Evolutionary conservation across 2,888 invertebrate species (phyloP).

Genomic region (Entomobrya multifasciata): DNA sequence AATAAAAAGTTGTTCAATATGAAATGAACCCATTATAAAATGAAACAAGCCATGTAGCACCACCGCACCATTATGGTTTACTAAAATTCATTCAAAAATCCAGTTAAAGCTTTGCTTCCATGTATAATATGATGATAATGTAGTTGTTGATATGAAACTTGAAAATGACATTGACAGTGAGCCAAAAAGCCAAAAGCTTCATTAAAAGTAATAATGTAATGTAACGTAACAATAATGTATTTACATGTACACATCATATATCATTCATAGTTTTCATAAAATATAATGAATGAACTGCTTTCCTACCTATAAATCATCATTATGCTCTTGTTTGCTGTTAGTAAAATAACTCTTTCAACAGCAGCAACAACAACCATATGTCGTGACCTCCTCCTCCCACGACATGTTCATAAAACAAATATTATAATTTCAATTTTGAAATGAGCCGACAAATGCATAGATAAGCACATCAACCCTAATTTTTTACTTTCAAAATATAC

Average conservation of each 20-base stretch:
- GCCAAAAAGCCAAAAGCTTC: constrained; percentile 71
- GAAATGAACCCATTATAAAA: not conserved
- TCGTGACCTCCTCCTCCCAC: not conserved
- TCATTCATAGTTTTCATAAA: not conserved
- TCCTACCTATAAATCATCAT: not conserved
- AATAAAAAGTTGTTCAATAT: not conserved
- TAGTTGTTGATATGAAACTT: constrained; percentile 32
- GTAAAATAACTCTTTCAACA: not conserved
- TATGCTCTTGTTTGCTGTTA: not conserved
- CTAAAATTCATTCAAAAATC: not conserved
- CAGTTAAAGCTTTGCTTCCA: not conserved
- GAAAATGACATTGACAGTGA: constrained; percentile 70
- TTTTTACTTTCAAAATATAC: too few relatives aligned
- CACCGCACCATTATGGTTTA: not conserved
- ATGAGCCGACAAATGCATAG: too few relatives aligned
- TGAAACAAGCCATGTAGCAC: not conserved
- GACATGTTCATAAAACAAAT: not conserved
- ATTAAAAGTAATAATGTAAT: constrained; percentile 64
- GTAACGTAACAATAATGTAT: constrained; percentile 33
- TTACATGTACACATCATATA: not conserved
- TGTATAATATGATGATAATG: not conserved
- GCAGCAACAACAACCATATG: constrained; percentile 7
- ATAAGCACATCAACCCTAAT: too few relatives aligned
- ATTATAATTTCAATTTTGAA: too few relatives aligned
- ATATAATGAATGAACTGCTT: constrained; percentile 2